Base-by-base conservation (phyloP, 1,140 invertebrate genomes). In the Apis dorsata region DNA sequence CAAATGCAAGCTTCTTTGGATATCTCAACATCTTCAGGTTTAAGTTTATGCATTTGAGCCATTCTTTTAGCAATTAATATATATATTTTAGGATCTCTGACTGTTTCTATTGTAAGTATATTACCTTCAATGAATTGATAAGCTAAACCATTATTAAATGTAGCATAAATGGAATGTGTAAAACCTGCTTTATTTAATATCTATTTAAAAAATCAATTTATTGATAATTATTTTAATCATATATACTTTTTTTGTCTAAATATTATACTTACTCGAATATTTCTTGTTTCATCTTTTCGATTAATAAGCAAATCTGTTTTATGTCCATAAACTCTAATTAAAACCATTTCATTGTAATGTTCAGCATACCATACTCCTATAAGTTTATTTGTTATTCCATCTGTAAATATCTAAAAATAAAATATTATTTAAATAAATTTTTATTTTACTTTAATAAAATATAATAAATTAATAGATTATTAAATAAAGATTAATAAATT, bases 331-430 rank as follows among this genome's bases (percentile, higher is more conserved):
- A 99, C 95, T 87, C 98, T 95, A 21, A 99, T 95, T 7, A 99
- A 94, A 1, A 99, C 95, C 90, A 98, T 96, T 88, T 98, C 96
- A 89, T 96, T 94, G 86, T 95, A 93, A 86, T 93, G 88, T 62
- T 76, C 88, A 62, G 74, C 77, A 84, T 88, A 88, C 90, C 91
- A 97, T 88, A 98, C 97, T 51, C 97, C 97, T 69, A 99, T 95
- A 82, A 99, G 95, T 93, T 97, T 98, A 94, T 99, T 99, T 71
- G 98, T 99, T 75, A 99, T 98, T 53, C 99, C 99, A 95, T 98
- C 97, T 77, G 97, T 99, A 93, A 99, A 99, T 88, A 97, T 92
- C 98, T 99, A 92, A 92, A 69, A 66, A 51, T 15, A 15, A 59
- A 13, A 12, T 71, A 28, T 11, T 57, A 44, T 69, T 13, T 28